These are phyloP conservation scores for Bagarius yarrelli DNA, from an alignment of 2,113 vertebrate genomes.

Conservation along the genomic window DNA sequence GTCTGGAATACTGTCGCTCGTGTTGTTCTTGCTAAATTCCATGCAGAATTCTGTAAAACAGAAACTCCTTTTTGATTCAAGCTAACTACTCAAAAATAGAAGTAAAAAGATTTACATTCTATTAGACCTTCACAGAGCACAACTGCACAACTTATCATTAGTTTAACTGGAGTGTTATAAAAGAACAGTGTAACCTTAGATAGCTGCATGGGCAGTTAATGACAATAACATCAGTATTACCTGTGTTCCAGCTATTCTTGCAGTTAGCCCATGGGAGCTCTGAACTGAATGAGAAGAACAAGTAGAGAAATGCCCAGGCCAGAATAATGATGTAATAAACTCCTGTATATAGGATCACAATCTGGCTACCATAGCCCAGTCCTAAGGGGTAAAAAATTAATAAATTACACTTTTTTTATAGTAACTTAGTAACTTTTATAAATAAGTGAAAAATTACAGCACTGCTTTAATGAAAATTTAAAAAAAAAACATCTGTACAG, in stretches of 20 bases:
- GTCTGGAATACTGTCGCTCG: conserved; percentile 51
- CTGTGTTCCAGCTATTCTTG: conserved; percentile 88
- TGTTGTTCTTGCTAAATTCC: conserved; percentile 67
- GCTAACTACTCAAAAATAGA: neutral
- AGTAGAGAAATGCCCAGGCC: conserved; percentile 92
- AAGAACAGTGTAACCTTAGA: conserved; percentile 20
- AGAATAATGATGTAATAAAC: conserved; percentile 88
- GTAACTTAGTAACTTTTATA: too few species aligned
- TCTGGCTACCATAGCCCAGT: conserved; percentile 71
- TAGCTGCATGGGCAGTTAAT: conserved; percentile 1
- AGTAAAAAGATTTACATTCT: neutral
- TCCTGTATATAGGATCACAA: conserved; percentile 70
- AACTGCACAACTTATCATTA: neutral
- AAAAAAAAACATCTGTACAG: neutral
- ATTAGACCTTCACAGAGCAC: neutral
- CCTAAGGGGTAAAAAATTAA: conserved; percentile 54
- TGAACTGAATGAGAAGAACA: conserved; percentile 84
- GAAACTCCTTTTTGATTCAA: neutral
- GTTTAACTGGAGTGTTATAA: neutral
- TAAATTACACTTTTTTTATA: too few species aligned
- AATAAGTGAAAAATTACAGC: too few species aligned
- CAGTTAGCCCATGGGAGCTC: conserved; percentile 90
- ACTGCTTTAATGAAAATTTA: conserved; percentile 1
- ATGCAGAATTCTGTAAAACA: conserved; percentile 70
- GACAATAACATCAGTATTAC: conserved; percentile 60